Base-by-base conservation (phyloP, 2,113 vertebrate genomes). In the Oriolus oriolus region DNA sequence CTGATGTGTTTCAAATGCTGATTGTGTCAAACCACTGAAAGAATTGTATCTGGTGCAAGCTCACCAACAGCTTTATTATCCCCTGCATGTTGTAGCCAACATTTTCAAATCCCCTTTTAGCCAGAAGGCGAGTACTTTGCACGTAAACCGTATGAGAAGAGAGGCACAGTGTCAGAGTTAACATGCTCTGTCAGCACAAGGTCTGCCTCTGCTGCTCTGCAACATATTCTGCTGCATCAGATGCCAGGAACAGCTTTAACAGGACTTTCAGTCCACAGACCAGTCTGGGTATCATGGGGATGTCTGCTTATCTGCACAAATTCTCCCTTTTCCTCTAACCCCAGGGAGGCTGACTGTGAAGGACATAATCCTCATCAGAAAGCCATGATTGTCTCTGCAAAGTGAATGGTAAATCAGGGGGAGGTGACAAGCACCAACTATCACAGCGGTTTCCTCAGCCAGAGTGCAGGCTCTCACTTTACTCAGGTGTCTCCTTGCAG, bases 21-120 rank as follows among this genome's bases (percentile, higher is more conserved):
- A 66, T 86, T 31, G 39, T 59, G 73, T 82, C 89, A 94, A 92
- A 90, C 60, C 27, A 47, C 52, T 70, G 45, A 73, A 87, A 73
- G 42, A 80, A 27, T 27, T 65, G 14, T 39, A 27, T 92, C 57
- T 59, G 45, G 76, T 23, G 24, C 93, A 85, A 91, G 66, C 53
- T 93, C 94, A 93, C 95, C 82, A 66, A 84, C 84, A 87, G 92
- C 82, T 88, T 52, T 82, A 63, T 84, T 94, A 96, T 92, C 96
- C 95, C 93, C 93, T 81, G 26, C 52, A 79, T 15, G 66, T 96
- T 61, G 84, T 88, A 70, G 65, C 77, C 87, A 95, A 95, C 91
- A 95, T 95, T 90, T 92, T 81, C 84, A 91, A 89, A 57, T 96
- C 82, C 91, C 74, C 95, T 89, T 84, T 94, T 76, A 71, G 91